Evolutionary conservation across 2,113 vertebrate genomes (phyloP).

Genomic region (Lates calcarifer): DNA sequence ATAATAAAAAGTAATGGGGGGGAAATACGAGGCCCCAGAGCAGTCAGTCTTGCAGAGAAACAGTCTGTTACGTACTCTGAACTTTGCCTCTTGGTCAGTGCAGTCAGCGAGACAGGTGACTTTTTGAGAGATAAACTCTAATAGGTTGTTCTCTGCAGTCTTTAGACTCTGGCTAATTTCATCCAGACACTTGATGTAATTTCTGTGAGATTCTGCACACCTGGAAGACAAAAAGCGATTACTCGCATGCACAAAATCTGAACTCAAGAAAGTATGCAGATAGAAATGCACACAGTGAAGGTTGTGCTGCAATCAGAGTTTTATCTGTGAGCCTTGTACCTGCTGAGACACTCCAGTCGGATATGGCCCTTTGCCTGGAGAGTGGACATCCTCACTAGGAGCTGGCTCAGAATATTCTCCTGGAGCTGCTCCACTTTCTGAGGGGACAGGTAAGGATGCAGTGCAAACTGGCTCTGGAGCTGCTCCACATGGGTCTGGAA

Average conservation of each 20-base stretch:
- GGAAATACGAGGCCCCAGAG: too few relatives aligned
- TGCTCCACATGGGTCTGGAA: conserved; percentile 80
- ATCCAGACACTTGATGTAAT: conserved; percentile 78
- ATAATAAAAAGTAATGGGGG: background rate
- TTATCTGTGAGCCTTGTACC: conserved; percentile 51
- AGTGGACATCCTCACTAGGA: conserved; percentile 80
- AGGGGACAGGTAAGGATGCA: conserved; percentile 76
- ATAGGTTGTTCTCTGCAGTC: conserved; percentile 78
- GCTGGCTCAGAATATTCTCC: conserved; percentile 78
- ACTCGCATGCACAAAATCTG: background rate
- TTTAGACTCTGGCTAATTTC: conserved; percentile 80
- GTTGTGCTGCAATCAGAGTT: background rate
- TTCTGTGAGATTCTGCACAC: conserved; percentile 84
- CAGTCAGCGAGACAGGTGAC: conserved; percentile 88
- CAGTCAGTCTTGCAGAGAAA: background rate
- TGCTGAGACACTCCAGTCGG: conserved; percentile 74
- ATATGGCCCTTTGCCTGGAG: conserved; percentile 82
- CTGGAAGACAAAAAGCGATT: conserved; percentile 72
- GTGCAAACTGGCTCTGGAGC: conserved; percentile 77
- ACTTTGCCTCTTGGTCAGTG: conserved; percentile 81
- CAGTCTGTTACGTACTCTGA: conserved; percentile 69
- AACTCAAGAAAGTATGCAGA: too few relatives aligned
- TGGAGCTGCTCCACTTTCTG: conserved; percentile 78
- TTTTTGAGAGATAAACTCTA: conserved; percentile 71
- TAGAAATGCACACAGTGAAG: too few relatives aligned